Conservation (phyloP, 2,797 vertebrate genomes). For the Sciurus carolinensis region DNA sequence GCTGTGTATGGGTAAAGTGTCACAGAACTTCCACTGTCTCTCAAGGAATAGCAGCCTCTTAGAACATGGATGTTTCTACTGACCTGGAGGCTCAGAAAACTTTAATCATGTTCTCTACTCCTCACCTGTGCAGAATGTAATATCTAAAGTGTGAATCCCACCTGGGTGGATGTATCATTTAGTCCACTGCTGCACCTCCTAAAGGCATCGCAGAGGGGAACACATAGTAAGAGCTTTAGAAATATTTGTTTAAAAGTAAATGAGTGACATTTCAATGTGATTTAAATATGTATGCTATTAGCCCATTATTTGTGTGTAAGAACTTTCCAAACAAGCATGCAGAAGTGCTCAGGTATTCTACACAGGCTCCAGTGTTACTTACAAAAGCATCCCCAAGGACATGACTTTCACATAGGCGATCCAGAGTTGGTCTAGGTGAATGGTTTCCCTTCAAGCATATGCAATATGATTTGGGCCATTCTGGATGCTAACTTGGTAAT, state of each 20-base stretch:
- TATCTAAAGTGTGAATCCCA: not conserved
- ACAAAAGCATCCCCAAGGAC: not conserved
- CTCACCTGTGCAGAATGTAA: not conserved
- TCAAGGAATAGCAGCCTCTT: no score
- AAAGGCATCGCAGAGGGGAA: not conserved
- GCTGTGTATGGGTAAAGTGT: no score
- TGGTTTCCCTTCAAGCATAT: not conserved
- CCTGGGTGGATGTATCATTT: fast-evolving
- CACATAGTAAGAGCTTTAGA: not conserved
- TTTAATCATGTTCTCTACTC: not conserved
- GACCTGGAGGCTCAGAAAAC: not conserved
- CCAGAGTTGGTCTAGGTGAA: not conserved
- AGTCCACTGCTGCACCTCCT: not conserved
- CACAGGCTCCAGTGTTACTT: not conserved
- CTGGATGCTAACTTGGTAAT: not conserved
- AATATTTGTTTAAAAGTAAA: not conserved
- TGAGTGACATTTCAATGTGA: not conserved
- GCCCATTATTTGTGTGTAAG: not conserved
- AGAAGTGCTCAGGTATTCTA: not conserved
- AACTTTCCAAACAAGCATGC: not conserved
- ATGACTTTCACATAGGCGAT: no score
- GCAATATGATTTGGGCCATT: not conserved
- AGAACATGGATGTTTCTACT: not conserved
- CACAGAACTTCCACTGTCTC: not conserved
- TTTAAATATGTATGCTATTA: not conserved